A percentile compares a stretch with the other conserved stretches of the same genome.
Conservation (phyloP, 2,113 vertebrate species). For the Machaerirhynchus nigripectus region DNA sequence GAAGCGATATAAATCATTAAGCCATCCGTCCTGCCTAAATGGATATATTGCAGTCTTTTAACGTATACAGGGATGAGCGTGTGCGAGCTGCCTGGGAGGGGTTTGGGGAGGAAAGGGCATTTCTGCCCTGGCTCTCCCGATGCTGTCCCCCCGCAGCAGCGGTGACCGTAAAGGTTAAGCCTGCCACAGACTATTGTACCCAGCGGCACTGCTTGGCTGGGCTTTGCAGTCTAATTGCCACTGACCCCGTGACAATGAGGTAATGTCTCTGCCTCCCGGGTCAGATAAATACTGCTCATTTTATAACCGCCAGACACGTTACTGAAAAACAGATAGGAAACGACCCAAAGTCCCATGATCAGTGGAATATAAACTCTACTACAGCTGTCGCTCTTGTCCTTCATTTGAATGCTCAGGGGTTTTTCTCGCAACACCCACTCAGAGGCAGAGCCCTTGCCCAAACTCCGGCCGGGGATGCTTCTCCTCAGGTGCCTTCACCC, state of each 20-base stretch:
- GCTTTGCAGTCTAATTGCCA: constrained; percentile 44
- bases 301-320: constrained; percentile 35
- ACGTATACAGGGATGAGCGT: fast-evolving
- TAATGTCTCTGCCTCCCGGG: constrained; percentile 60
- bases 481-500: background rate
- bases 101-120: background rate
- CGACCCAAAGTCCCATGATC: constrained; percentile 1
- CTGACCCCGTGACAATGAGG: constrained; percentile 62
- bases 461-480: fast-evolving
- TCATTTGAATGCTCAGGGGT: background rate
- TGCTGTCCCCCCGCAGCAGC: background rate
- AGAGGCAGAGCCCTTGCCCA: background rate
- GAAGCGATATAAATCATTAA: background rate
- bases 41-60: background rate
- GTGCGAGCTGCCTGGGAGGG: background rate
- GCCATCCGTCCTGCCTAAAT: background rate
- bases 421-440: background rate
- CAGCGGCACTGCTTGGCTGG: constrained; percentile 30
- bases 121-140: background rate
- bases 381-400: background rate
- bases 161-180: constrained; percentile 31
- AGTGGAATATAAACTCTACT: background rate
- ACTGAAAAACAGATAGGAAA: constrained; percentile 52
- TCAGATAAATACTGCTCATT: constrained; percentile 57
- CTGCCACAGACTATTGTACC: constrained; percentile 18